Base-by-base conservation (phyloP, 2,888 invertebrate species). In the Drosophila monieri region DNA sequence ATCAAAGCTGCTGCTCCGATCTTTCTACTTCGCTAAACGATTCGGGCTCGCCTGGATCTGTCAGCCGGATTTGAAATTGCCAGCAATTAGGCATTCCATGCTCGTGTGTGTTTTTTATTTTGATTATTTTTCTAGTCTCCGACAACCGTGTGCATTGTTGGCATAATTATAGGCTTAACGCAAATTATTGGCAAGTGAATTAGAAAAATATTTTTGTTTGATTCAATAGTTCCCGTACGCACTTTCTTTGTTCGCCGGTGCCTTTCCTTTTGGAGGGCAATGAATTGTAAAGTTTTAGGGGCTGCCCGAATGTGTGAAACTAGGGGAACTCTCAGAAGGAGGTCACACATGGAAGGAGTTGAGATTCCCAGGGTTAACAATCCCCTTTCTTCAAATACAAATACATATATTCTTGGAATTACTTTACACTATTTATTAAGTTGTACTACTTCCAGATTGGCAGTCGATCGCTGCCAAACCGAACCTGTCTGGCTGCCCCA, bases 101-200 rank as follows among this genome's bases (percentile, higher is more conserved):
- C 65, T 53, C 47, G 57, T 60, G 62, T 70, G 52, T 67, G 49
- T 44, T 12, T 55, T 66, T 66, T 60, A 51, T 68, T 66, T 73
- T 47, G 56, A 41, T 59, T 62, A 41, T 52, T 57, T 49, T 46
- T 52, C 60, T 46, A 32, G 18, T 54, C 14, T 51, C 48, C 35
- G 30, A 60, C 73, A 77, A 59, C 58, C 67, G 66, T 73, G 68
- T 64, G 73, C 78, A 80, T 84, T 86, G 78, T 80, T 77, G 85
- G 78, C 73, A 80, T 81, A 81, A 81, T 81, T 81, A 86, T 84
- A 48, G 81, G 87, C 87, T 86, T 84, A 86, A 65, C 74, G 39
- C 73, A 73, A 74, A 76, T 87, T 85, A 84, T 87, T 84, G 85
- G 59, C 84, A 84, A 84, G 84, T 84, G 84, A 84, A 77, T 84